Percentiles rank a stretch among this genome's conserved stretches.
phyloP scores from a whole-genome alignment of 2,797 vertebrate species.

The Esox lucius region DNA sequence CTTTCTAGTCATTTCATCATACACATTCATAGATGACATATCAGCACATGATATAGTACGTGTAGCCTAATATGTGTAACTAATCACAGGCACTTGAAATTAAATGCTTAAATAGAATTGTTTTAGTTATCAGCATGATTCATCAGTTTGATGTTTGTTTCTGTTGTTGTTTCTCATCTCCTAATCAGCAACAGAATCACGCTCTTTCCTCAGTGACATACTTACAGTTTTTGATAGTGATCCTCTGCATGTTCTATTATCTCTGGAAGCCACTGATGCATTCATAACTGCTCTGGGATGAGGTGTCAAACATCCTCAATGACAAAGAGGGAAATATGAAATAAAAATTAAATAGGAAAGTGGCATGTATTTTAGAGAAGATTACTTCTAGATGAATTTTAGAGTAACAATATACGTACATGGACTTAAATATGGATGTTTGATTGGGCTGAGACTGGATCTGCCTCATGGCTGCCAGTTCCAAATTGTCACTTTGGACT shows the following conservation, averaged over 20 bases:
- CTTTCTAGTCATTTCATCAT: neutral
- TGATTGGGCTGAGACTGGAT: slow-evolving; percentile 24
- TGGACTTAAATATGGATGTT: slow-evolving; percentile 30
- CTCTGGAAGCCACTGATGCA: slow-evolving; percentile 11
- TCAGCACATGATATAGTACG: neutral
- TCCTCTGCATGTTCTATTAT: slow-evolving; percentile 13
- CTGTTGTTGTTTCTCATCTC: slow-evolving; percentile 1
- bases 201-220: neutral
- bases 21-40: neutral
- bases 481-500: slow-evolving; percentile 45
- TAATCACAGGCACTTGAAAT: neutral
- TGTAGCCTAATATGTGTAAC: neutral
- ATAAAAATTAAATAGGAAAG: neutral
- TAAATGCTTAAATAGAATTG: neutral
- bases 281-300: slow-evolving; percentile 16
- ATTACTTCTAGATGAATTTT: slow-evolving; percentile 9
- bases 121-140: neutral
- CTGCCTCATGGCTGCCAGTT: slow-evolving; percentile 14
- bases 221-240: neutral
- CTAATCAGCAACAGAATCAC: neutral
- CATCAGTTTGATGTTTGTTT: slow-evolving; percentile 4
- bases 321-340: neutral
- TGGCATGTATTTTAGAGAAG: neutral
- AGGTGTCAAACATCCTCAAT: slow-evolving; percentile 9
- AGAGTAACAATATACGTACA: slow-evolving; percentile 25